Evolutionary conservation across 2,888 invertebrate species (phyloP).

Genomic region (Melanophora roralis): DNA sequence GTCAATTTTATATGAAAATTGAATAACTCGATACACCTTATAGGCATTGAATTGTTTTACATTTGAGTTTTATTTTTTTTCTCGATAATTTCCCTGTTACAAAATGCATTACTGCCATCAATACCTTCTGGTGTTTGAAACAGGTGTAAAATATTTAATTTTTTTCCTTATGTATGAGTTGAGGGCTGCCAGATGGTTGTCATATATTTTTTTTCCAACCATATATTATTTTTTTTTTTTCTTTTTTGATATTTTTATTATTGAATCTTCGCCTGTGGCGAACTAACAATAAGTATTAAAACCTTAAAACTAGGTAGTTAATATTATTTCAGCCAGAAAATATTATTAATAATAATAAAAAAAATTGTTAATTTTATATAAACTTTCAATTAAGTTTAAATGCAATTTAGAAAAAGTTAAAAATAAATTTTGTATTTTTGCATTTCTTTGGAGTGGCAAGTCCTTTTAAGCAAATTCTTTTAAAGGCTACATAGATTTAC

Average conservation of each 20-base stretch:
- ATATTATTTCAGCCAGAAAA: too few species aligned
- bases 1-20: neutral
- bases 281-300: too few species aligned
- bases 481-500: conserved; percentile 1
- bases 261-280: too few species aligned
- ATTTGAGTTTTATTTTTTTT: neutral
- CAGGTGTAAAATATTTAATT: neutral
- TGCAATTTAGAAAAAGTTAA: too few species aligned
- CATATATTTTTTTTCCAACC: too few species aligned
- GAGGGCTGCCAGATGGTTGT: neutral
- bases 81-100: neutral
- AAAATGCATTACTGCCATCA: neutral
- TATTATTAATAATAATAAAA: too few species aligned
- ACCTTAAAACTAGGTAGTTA: too few species aligned
- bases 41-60: conserved; percentile 1
- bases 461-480: neutral
- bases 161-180: neutral
- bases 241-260: too few species aligned
- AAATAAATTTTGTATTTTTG: too few species aligned
- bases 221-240: too few species aligned
- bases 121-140: conserved; percentile 27
- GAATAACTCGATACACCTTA: conserved; percentile 20
- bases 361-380: too few species aligned
- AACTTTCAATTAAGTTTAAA: too few species aligned
- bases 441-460: neutral